Percentiles rank a stretch among this genome's conserved stretches.
Conservation (phyloP, 2,797 vertebrate species). For the Ctenosaura bakeri region DNA sequence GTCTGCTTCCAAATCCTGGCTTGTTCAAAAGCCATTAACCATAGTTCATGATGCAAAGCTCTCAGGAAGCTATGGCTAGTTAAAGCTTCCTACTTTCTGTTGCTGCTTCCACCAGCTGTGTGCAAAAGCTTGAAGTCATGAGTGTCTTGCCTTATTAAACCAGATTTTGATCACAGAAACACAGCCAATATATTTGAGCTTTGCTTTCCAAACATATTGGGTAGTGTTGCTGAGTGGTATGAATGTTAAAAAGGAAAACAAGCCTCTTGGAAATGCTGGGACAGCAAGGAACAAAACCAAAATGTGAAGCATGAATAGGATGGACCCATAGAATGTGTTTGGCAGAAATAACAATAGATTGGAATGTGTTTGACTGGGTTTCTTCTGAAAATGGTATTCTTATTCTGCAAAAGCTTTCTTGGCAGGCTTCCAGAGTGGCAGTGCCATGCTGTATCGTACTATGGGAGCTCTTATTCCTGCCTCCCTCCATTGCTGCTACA, state of each 20-base stretch:
- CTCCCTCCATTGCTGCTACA: no score
- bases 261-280: background rate
- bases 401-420: background rate
- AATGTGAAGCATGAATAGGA: background rate
- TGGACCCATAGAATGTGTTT: background rate
- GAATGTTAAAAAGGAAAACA: background rate
- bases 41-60: no score
- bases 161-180: background rate
- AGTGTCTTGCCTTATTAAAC: background rate
- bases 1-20: background rate
- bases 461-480: no score
- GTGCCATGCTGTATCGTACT: background rate
- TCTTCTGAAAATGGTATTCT: background rate
- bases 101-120: background rate
- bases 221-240: background rate
- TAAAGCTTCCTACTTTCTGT: background rate
- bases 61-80: no score
- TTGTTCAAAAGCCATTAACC: no score
- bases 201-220: background rate
- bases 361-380: background rate
- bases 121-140: background rate
- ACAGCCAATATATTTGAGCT: background rate
- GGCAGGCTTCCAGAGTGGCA: background rate
- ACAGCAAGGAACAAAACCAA: no score
- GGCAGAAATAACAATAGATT: no score